These are phyloP conservation scores for Ibidorhyncha struthersii DNA, from an alignment of 2,113 vertebrate genomes.

Conservation along the genomic window DNA sequence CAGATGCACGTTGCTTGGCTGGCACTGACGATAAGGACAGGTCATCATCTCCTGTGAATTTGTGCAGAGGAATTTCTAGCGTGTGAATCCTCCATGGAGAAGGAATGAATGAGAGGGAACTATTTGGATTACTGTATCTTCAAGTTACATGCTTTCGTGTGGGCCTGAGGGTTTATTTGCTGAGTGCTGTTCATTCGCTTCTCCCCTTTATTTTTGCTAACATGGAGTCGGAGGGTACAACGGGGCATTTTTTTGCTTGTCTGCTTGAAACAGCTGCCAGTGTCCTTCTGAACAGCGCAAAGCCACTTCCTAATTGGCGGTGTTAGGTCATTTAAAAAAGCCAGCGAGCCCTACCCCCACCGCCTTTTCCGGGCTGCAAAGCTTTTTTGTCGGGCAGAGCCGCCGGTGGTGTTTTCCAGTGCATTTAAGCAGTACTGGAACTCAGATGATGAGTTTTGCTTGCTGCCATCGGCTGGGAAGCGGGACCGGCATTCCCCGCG, in stretches of 20 bases:
- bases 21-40: neutral
- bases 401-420: neutral
- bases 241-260: neutral
- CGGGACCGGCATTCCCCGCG: neutral
- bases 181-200: neutral
- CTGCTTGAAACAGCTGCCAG: constrained; percentile 3
- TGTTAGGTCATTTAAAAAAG: constrained; percentile 61
- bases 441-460: neutral
- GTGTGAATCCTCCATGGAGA: neutral
- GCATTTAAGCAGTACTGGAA: neutral
- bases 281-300: neutral
- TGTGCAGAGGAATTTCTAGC: neutral
- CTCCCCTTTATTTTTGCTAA: neutral
- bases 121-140: neutral
- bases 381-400: neutral
- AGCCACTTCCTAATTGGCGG: constrained; percentile 36
- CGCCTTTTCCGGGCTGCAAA: constrained; percentile 40
- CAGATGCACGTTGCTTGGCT: neutral
- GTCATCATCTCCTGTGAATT: neutral
- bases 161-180: neutral
- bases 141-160: neutral
- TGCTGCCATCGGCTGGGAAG: neutral
- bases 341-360: neutral
- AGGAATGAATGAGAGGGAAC: neutral
- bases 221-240: neutral